phyloP scores from a whole-genome alignment of 2,113 vertebrate genomes.

The Pterocles gutturalis region DNA sequence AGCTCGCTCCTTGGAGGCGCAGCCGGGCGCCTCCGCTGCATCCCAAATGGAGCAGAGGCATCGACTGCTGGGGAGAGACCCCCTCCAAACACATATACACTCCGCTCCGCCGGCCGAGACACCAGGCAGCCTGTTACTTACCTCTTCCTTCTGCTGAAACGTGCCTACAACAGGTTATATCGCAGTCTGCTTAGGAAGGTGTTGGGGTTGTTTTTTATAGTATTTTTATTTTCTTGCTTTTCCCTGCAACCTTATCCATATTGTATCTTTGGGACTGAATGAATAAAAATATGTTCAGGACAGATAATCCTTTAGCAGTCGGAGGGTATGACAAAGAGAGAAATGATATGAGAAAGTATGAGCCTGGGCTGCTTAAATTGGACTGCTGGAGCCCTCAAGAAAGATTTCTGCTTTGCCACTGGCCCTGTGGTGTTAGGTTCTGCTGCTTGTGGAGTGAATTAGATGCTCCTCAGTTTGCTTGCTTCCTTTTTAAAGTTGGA shows the following conservation, averaged over 20 bases:
- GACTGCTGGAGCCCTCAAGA: not conserved
- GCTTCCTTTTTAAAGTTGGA: conserved; percentile 44
- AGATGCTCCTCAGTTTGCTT: not conserved
- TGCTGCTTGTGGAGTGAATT: conserved; percentile 24
- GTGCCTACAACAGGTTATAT: conserved; percentile 54
- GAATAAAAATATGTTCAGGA: conserved; percentile 34
- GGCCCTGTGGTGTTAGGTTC: not conserved
- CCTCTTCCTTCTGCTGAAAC: not conserved
- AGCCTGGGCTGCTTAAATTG: conserved; percentile 9
- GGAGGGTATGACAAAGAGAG: not conserved
- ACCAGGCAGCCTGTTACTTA: not conserved
- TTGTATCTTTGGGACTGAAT: not conserved
- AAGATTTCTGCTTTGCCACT: not conserved
- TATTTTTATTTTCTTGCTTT: conserved; percentile 25
- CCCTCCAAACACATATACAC: not conserved
- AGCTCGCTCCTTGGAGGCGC: not conserved
- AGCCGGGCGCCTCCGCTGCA: not conserved
- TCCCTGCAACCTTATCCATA: not conserved
- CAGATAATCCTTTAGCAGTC: not conserved
- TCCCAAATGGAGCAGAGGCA: not conserved
- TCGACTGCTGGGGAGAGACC: not conserved
- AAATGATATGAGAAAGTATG: not conserved
- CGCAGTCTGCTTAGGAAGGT: not conserved
- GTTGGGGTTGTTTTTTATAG: not conserved
- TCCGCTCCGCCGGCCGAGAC: not conserved